Evolutionary conservation across 1,140 invertebrate species (phyloP).

Genomic region (Saccostrea glomerata): DNA sequence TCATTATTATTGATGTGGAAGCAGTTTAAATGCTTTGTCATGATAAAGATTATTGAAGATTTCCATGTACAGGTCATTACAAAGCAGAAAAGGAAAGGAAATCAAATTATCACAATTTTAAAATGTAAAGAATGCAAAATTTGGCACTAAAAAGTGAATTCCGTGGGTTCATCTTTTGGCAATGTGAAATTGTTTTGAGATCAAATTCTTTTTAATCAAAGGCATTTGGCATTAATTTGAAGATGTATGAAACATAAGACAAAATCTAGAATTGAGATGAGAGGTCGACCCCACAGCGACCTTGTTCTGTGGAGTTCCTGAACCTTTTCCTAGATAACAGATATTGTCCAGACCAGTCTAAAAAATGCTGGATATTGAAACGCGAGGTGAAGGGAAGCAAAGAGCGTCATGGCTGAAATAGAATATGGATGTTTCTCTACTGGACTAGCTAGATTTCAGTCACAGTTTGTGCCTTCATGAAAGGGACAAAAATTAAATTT

Average conservation of each 20-base stretch:
- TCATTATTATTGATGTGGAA: neutral
- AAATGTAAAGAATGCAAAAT: neutral
- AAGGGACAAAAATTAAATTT: neutral
- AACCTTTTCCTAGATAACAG: neutral
- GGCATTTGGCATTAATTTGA: neutral
- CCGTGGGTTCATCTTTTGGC: neutral
- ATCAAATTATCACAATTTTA: neutral
- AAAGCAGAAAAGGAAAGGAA: neutral
- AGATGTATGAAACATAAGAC: conserved; percentile 7
- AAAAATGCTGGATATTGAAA: neutral
- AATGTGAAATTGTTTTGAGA: neutral
- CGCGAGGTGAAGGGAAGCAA: neutral
- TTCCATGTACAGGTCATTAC: neutral
- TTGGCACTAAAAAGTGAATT: neutral
- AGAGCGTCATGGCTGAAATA: too few relatives aligned
- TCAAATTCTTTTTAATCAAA: conserved; percentile 8
- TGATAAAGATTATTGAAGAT: neutral
- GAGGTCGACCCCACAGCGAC: neutral
- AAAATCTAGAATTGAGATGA: neutral
- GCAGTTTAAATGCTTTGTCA: neutral
- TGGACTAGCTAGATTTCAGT: too few relatives aligned
- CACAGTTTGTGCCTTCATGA: too few relatives aligned
- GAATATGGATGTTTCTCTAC: too few relatives aligned
- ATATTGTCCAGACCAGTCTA: neutral
- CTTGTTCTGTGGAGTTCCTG: conserved; percentile 10